phyloP scores from a whole-genome alignment of 2,888 invertebrate species.

The Zygaena filipendulae region DNA sequence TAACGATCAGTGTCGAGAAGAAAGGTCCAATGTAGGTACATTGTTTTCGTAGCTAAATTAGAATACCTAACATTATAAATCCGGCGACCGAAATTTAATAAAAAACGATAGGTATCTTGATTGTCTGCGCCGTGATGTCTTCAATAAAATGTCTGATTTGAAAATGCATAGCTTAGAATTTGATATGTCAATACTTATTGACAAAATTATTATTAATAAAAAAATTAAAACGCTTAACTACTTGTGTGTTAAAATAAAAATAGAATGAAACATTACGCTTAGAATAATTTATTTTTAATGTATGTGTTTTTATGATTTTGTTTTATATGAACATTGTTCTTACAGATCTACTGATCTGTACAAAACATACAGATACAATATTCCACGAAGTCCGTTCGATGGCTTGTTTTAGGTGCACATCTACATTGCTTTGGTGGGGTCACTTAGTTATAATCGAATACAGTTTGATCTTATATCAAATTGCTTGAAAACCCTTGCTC shows the following conservation, averaged over 20 bases:
- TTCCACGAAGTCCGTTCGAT: too few relatives aligned
- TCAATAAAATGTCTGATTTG: conserved; percentile 40
- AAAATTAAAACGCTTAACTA: conserved; percentile 53
- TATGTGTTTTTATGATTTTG: conserved; percentile 58
- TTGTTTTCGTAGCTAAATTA: conserved; percentile 55
- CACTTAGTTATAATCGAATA: too few relatives aligned
- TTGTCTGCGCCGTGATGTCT: conserved; percentile 30
- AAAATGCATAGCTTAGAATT: conserved; percentile 30
- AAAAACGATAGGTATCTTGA: conserved; percentile 13
- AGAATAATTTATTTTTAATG: conserved; percentile 56
- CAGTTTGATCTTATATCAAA: too few relatives aligned
- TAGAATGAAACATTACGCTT: conserved; percentile 64
- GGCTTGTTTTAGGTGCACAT: too few relatives aligned
- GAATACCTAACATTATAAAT: conserved; percentile 39
- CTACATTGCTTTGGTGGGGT: too few relatives aligned
- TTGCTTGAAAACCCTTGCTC: too few relatives aligned
- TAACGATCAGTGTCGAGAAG: conserved; percentile 34
- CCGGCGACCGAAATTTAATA: conserved; percentile 34
- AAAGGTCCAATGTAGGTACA: conserved; percentile 54
- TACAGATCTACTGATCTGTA: too few relatives aligned
- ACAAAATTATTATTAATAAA: too few relatives aligned
- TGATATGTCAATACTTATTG: conserved; percentile 29
- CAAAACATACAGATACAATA: too few relatives aligned
- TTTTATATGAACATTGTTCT: too few relatives aligned
- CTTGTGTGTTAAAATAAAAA: conserved; percentile 57